These are phyloP conservation scores for Neolamprologus caudopunctatus DNA, from an alignment of 2,113 vertebrate genomes.

Conservation along the genomic window DNA sequence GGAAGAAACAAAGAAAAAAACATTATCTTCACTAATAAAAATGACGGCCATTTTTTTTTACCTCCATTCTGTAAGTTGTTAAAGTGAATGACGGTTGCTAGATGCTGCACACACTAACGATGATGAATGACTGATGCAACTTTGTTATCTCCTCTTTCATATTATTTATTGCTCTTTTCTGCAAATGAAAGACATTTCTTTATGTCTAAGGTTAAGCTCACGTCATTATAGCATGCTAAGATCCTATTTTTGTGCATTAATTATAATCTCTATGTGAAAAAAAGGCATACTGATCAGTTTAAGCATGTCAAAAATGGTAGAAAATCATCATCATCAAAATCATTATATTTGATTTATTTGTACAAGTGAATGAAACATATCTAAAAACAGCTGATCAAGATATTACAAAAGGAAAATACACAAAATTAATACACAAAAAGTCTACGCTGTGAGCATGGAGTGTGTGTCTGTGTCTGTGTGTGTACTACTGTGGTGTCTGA, in stretches of 20 bases:
- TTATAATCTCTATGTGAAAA: background rate
- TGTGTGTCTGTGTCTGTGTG: background rate
- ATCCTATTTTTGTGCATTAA: background rate
- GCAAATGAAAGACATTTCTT: background rate
- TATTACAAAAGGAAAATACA: background rate
- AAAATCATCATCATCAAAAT: background rate
- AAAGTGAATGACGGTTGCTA: background rate
- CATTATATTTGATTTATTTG: slow-evolving; percentile 1
- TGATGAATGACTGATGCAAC: background rate
- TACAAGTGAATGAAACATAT: background rate
- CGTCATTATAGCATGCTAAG: background rate
- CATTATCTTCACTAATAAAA: background rate
- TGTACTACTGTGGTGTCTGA: background rate
- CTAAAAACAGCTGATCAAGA: background rate
- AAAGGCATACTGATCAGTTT: background rate
- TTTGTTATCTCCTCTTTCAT: background rate
- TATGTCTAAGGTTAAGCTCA: background rate
- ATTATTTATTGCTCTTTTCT: background rate
- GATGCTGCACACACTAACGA: background rate
- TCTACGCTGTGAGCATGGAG: background rate
- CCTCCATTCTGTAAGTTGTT: background rate
- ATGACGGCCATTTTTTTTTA: background rate
- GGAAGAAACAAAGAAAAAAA: background rate
- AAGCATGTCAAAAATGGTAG: background rate
- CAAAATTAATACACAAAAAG: background rate